phyloP scores from a whole-genome alignment of 2,888 invertebrate genomes.

The Nasonia oneida region DNA sequence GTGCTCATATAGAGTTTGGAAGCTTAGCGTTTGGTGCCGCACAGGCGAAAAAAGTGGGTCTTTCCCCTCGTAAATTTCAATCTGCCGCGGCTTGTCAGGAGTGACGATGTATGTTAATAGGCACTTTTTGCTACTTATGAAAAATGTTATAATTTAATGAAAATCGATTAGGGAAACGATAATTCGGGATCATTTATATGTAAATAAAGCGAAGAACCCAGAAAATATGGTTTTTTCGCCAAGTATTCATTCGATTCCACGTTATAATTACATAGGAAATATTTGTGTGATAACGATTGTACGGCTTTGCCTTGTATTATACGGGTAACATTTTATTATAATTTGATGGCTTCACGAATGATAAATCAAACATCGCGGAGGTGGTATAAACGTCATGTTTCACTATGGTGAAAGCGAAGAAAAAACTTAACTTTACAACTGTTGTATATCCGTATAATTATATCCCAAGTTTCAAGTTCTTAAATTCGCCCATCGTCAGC shows the following conservation, averaged over 20 bases:
- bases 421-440: constrained; percentile 1
- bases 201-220: too few species aligned
- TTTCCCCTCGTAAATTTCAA: constrained; percentile 19
- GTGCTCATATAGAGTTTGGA: background rate
- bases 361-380: background rate
- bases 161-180: too few species aligned
- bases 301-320: background rate
- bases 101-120: background rate
- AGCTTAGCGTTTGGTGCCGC: background rate
- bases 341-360: background rate
- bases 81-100: background rate
- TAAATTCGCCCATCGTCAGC: background rate
- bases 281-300: background rate
- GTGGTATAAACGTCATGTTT: background rate
- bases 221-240: too few species aligned
- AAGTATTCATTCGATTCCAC: too few species aligned
- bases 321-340: background rate
- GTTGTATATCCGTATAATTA: background rate
- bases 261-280: too few species aligned
- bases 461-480: background rate
- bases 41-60: background rate
- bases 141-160: background rate
- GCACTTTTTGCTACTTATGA: background rate
- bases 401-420: background rate
- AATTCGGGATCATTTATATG: too few species aligned